Percentiles rank a stretch among this genome's conserved stretches.
These are phyloP conservation scores for Cryptoprocta ferox DNA, from an alignment of 2,797 vertebrate species.

Conservation along the genomic window DNA sequence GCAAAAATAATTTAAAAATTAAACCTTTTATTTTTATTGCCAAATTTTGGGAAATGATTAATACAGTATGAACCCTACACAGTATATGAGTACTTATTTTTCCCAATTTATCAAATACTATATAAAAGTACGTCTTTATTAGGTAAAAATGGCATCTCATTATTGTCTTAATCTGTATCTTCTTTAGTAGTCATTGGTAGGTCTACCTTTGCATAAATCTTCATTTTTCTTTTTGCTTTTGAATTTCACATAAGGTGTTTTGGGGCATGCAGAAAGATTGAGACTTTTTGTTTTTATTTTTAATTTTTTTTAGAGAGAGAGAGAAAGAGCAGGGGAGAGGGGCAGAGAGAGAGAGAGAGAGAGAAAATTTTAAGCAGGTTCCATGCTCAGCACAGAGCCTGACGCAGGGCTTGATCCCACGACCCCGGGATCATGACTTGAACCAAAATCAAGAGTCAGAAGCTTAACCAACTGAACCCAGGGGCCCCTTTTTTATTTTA, in stretches of 20 bases:
- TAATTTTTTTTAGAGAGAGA: no score
- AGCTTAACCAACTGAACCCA: no score
- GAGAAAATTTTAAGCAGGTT: no score
- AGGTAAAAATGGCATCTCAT: not conserved
- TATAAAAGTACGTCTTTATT: not conserved
- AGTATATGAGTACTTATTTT: not conserved
- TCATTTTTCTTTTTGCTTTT: not conserved
- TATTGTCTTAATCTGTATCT: not conserved
- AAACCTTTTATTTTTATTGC: not conserved
- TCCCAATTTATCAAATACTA: not conserved
- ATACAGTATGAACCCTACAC: not conserved
- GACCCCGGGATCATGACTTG: no score
- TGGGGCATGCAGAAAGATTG: not conserved
- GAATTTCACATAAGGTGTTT: not conserved
- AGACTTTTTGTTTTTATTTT: not conserved
- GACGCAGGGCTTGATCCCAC: no score
- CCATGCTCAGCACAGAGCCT: no score
- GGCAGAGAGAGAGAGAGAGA: no score
- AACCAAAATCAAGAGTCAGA: no score
- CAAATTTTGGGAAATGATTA: not conserved
- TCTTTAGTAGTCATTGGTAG: not conserved
- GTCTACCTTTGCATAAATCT: not conserved
- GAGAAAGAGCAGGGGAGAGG: no score
- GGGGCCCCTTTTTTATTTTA: no score
- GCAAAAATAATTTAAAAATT: not conserved